Evolutionary conservation across 2,888 invertebrate species (phyloP).

Genomic region (Neoaliturus tenellus): DNA sequence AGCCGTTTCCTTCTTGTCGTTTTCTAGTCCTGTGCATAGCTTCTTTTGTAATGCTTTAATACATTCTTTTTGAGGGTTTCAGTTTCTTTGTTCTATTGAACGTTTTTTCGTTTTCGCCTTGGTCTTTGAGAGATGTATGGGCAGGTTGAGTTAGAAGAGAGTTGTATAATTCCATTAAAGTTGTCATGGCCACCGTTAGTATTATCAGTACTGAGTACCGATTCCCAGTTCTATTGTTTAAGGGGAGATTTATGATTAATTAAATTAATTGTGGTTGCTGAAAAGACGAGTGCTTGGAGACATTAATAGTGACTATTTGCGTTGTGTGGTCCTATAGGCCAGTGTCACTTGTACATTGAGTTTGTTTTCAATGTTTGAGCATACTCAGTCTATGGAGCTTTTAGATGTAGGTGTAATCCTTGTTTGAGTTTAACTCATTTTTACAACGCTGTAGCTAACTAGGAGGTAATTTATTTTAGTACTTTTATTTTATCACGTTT

Average conservation of each 20-base stretch:
- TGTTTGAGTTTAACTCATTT: background rate
- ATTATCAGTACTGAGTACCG: background rate
- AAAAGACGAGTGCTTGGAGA: background rate
- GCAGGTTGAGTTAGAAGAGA: slow-evolving; percentile 4
- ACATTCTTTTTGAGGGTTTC: no score
- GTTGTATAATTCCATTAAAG: background rate
- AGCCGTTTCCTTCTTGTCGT: no score
- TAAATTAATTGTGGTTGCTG: background rate
- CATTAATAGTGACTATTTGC: background rate
- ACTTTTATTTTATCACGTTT: no score
- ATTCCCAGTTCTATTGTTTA: slow-evolving; percentile 25
- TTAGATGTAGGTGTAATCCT: background rate
- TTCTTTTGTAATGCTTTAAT: no score
- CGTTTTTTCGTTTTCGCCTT: no score
- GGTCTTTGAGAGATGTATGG: background rate
- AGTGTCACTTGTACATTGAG: background rate
- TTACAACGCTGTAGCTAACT: background rate
- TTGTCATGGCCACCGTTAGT: background rate
- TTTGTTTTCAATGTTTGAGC: slow-evolving; percentile 2
- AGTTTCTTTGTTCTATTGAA: no score
- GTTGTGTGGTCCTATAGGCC: background rate
- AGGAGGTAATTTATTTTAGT: background rate
- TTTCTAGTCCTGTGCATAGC: no score
- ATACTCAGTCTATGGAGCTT: slow-evolving; percentile 13
- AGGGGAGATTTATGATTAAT: background rate